Base-by-base conservation (phyloP, 2,888 invertebrate species). In the Calephelis perditalis region DNA sequence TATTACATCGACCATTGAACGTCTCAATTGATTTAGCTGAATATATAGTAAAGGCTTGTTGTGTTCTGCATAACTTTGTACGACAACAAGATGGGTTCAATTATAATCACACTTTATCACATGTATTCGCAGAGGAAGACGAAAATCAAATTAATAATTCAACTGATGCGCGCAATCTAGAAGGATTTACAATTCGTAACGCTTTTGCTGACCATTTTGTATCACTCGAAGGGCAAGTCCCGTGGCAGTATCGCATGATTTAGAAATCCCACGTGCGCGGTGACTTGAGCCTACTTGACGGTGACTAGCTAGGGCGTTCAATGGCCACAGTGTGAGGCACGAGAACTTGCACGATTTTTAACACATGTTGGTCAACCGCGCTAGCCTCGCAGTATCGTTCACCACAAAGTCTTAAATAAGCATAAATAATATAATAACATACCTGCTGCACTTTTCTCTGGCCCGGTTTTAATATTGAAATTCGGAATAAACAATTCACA, bases 131-230 rank as follows among this genome's bases (percentile, higher is more conserved):
- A 49, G 52, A 49, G 26, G 52, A 49, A 49, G 52, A 49, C 52
- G 52, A 49, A 26, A 26, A 49, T 49, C 15, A 49, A 49, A 49
- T 49, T 15, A 49, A 26, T 15, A 12, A 15, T 12, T 49, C 52
- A 49, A 15, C 52, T 49, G 26, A 26, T 49, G 26, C 15, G 12
- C 56, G n/a, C n/a, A 56, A 56, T 40, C 56, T 56, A 37, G 56
- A 40, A 56, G 56, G 56, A 40, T 35, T 56, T 12, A 40, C 56
- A 37, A 36, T 37, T 40, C 40, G 56, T 37, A 40, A 56, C 40
- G 56, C 56, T 56, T 56, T 56, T 56, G 56, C 56, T 43, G 36
- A 56, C 56, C 37, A 56, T 56, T 56, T 56, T 56, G 12, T 56
- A 56, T 56, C 56, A 40, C 56, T 43, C 37, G 56, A 37, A 56